Conservation (phyloP, 2,113 vertebrate genomes). For the Catharus minimus region DNA sequence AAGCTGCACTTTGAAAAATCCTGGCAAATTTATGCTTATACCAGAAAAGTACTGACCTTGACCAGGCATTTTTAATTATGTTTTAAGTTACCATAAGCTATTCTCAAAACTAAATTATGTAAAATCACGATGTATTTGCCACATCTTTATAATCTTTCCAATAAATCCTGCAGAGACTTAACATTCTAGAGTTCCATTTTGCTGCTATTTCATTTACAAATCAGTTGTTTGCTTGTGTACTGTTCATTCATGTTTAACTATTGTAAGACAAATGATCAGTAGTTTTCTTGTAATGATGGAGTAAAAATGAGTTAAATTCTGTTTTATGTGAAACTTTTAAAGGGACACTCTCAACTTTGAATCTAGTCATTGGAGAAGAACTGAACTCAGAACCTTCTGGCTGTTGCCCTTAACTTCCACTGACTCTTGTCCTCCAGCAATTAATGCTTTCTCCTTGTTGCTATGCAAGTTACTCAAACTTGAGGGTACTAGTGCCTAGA, state of each 20-base stretch:
- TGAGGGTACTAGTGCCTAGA: background rate
- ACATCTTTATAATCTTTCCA: conserved; percentile 68
- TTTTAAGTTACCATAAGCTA: conserved; percentile 62
- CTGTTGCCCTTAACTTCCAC: background rate
- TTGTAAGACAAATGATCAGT: background rate
- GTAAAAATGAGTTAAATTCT: background rate
- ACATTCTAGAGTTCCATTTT: conserved; percentile 48
- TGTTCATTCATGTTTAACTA: background rate
- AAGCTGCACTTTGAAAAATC: conserved; percentile 23
- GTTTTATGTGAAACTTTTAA: background rate
- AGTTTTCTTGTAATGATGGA: background rate
- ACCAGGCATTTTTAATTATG: conserved; percentile 61
- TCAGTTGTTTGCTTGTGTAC: background rate
- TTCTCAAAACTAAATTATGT: conserved; percentile 58
- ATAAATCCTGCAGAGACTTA: conserved; percentile 71
- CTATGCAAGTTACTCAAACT: background rate
- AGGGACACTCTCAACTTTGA: conserved; percentile 22
- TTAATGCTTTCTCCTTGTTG: background rate
- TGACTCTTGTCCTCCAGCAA: background rate
- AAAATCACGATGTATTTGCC: conserved; percentile 67
- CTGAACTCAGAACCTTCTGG: background rate
- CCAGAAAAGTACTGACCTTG: conserved; percentile 37
- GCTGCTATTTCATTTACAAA: conserved; percentile 44
- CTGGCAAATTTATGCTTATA: conserved; percentile 48
- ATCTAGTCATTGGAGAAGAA: background rate